These are phyloP conservation scores for Clarias platycephalus DNA, from an alignment of 2,797 vertebrate species.

Conservation along the genomic window DNA sequence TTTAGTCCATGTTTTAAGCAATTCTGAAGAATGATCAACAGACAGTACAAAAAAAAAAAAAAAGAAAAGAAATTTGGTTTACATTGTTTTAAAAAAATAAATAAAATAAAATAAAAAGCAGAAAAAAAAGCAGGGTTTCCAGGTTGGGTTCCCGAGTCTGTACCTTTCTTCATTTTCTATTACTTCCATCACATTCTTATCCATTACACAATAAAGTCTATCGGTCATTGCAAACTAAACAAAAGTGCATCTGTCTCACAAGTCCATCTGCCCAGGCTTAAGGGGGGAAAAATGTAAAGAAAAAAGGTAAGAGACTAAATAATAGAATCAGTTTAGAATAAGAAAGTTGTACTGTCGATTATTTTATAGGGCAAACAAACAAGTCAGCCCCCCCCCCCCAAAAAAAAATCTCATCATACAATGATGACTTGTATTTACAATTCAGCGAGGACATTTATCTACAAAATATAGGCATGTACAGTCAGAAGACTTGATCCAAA, in stretches of 20 bases:
- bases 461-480: constrained; percentile 44
- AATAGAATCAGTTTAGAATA: neutral
- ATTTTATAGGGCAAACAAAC: neutral
- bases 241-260: neutral
- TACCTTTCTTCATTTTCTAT: neutral
- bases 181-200: neutral
- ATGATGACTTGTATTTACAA: constrained; percentile 34
- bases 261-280: neutral
- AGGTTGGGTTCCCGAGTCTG: constrained; percentile 37
- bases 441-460: constrained; percentile 40
- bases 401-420: neutral
- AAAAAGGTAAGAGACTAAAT: neutral
- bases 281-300: neutral
- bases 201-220: neutral
- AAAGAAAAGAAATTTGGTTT: constrained; percentile 1
- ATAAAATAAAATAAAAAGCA: neutral
- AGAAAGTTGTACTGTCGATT: neutral
- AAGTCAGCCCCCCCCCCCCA: too few relatives aligned
- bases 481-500: constrained; percentile 31
- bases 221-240: neutral
- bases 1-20: constrained; percentile 27
- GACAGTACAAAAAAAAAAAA: constrained; percentile 37
- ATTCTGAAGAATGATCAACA: neutral
- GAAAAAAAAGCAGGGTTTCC: constrained; percentile 35
- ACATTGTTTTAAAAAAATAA: neutral